Evolutionary conservation across 2,797 vertebrate species (phyloP), one percentile per base, ranked within the genome.

Genomic region (Rallus crepitans): DNA sequence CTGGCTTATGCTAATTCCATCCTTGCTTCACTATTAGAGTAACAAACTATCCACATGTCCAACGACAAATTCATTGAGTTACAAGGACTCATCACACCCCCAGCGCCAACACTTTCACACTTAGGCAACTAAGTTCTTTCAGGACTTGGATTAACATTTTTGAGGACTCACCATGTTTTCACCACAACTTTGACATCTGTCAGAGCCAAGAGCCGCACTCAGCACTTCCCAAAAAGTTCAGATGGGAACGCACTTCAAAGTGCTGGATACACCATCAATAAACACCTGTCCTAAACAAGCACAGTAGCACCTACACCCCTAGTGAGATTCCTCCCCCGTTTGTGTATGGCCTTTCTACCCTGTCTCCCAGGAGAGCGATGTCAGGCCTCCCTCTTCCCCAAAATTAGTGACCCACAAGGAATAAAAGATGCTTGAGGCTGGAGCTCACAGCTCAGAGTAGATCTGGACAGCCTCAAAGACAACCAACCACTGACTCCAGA

Each of bases 321-420:
- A 42, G 40, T 57, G 48, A 90, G 3, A 39, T 89, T 87, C 69
- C 42, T 75, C 75, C 52, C 35, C 23, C 2, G 42, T 94, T 82
- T 94, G n/a, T 7, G 8, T 48, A 30, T 73, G 71, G 89, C 50
- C 56, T 96, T 91, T 82, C 48, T 27, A 87, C 52, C 13, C 2
- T 11, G 42, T 13, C 25, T 72, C 83, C 60, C 89, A 82, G 40
- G 40, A 87, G 64, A 89, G 71, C 53, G 14, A 61, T 30, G n/a
- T 27, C 78, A 91, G 47, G n/a, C 37, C 27, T 83, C 56, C 35
- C 47, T 93, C 55, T 68, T 40, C n/a, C 57, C 57, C 3, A 3
- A 35, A 87, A 92, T 78, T 47, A 91, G 89, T 68, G 88, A 75
- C 65, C 61, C 72, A 63, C 65, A 76, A 78, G 52, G 40, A 92